Conservation (phyloP, 1,140 invertebrate genomes). For the Yoshiicerus persimilis region DNA sequence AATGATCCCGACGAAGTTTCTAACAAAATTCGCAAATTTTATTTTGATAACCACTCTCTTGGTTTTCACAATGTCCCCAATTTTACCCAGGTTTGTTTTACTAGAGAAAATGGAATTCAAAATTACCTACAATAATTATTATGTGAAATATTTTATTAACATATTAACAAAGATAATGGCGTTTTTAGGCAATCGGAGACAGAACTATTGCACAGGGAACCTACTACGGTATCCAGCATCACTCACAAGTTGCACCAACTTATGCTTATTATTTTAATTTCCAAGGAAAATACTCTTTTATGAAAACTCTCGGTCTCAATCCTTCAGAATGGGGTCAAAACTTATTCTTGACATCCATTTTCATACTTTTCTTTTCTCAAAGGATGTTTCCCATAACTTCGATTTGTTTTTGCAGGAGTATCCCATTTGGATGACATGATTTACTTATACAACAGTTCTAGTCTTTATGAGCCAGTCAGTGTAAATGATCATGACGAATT, state of each 20-base stretch:
- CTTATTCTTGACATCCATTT: no score
- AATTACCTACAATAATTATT: no score
- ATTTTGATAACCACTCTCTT: neutral
- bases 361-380: neutral
- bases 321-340: neutral
- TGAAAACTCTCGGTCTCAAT: neutral
- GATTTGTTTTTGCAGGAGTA: neutral
- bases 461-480: neutral
- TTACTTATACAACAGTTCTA: neutral
- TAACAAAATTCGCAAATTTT: neutral
- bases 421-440: neutral
- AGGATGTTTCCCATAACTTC: neutral
- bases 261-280: conserved; percentile 27
- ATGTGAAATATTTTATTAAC: neutral
- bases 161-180: no score
- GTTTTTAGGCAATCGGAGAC: neutral
- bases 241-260: conserved; percentile 18
- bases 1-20: neutral
- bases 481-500: neutral
- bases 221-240: neutral
- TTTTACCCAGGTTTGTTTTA: neutral
- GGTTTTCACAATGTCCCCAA: neutral
- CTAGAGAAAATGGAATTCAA: no score
- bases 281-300: conserved; percentile 3
- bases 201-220: neutral